Base-by-base conservation (phyloP, 92 coral and sea anemone species). In the Epizoanthus illoricatus region DNA sequence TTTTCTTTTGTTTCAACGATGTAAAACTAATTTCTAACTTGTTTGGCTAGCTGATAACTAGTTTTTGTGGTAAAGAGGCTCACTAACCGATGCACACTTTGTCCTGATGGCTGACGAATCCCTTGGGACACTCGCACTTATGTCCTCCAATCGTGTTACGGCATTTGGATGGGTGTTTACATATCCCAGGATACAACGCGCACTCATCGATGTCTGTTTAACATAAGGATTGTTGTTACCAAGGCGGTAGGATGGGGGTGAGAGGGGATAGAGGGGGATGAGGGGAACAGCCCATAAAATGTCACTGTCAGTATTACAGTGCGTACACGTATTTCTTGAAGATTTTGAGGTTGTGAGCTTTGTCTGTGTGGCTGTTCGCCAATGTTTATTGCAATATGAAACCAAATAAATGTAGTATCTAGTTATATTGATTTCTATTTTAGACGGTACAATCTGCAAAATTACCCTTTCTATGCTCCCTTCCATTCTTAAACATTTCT, bases 161-260 rank as follows among this genome's bases (percentile, higher is more conserved):
- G 88, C 99, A 96, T 84, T 87, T 89, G 0, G 99, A 92, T 5
- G 99, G 97, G 47, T 84, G 82, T 71, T 94, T 94, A 68, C 99
- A 96, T 83, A 90, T 94, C 84, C 93, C 94, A 88, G 93, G 91
- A 74, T 93, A 91, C 90, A 96, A 74, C 54, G 95, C 97, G 61
- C 99, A 96, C 92, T 96, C 99, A 71, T 96, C 89, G 79, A 96
- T 90, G 87, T 96, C 99, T 96, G 81, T 13, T 39, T 11, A 74
- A 62, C 19, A 23, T 4, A 21, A 16, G 58, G 7, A 1, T 13
- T 41, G 8, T 1, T 9, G n/a, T 63, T 19, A 17, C 12, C 15
- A 78, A 36, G 13, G 18, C 15, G 24, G 69, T 5, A 73, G 24
- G 16, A 5, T 28, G 45, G 47, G 18, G 59, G 12, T 17, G 33